phyloP scores from a whole-genome alignment of 2,113 vertebrate species.

The Python bivittatus region DNA sequence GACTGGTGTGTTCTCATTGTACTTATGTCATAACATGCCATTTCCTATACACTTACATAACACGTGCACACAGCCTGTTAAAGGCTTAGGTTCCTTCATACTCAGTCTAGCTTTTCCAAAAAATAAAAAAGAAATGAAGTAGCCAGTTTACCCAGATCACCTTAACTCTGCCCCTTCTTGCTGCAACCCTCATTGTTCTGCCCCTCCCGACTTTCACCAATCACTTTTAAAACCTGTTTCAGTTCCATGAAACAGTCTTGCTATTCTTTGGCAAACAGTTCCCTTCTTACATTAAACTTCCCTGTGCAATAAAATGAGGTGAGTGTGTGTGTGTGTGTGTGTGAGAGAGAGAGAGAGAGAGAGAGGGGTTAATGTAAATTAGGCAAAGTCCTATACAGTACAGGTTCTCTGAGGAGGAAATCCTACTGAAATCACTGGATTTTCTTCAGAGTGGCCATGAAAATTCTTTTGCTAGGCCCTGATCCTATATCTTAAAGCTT shows the following conservation, averaged over 20 bases:
- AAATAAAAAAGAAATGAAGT: background rate
- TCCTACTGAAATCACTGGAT: background rate
- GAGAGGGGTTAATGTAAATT: background rate
- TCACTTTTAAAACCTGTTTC: background rate
- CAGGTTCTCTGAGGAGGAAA: background rate
- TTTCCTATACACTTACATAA: background rate
- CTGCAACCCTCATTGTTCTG: background rate
- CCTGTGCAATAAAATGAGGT: background rate
- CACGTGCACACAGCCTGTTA: background rate
- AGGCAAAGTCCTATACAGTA: background rate
- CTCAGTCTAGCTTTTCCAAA: background rate
- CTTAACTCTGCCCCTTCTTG: background rate
- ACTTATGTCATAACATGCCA: background rate
- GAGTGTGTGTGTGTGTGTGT: too few relatives aligned
- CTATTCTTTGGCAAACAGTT: background rate
- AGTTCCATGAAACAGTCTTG: background rate
- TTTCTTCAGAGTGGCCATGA: background rate
- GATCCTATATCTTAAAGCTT: background rate
- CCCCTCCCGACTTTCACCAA: background rate
- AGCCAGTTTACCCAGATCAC: background rate
- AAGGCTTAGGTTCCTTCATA: background rate
- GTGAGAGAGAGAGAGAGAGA: too few relatives aligned
- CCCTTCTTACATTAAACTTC: conserved; percentile 4
- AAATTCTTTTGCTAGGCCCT: background rate
- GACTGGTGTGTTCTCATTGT: background rate